These are phyloP conservation scores for Leptobrachium ailaonicum DNA, from an alignment of 2,113 vertebrate genomes.

Conservation along the genomic window DNA sequence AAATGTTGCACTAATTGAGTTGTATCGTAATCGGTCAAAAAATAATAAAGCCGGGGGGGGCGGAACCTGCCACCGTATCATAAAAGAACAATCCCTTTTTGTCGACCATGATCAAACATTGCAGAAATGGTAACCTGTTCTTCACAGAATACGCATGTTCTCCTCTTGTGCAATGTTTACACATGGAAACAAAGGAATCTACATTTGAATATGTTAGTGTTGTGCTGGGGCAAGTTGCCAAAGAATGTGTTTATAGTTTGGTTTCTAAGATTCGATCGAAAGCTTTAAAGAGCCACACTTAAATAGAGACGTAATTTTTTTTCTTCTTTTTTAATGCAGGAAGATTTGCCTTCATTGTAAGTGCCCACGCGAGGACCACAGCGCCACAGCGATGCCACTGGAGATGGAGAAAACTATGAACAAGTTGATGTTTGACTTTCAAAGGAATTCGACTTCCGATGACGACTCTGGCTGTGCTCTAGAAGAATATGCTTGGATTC, in stretches of 20 bases:
- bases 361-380: constrained; percentile 96
- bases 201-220: constrained; percentile 34
- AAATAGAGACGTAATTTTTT: fast-evolving
- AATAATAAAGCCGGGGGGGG: too few species aligned
- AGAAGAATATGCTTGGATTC: constrained; percentile 97
- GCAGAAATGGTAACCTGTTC: too few species aligned
- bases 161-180: constrained; percentile 17
- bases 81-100: too few species aligned
- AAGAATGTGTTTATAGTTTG: constrained; percentile 55
- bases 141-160: background rate
- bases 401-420: constrained; percentile 99
- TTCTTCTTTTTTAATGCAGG: constrained; percentile 63
- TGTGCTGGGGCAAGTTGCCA: constrained; percentile 52
- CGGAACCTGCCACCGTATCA: too few species aligned
- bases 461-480: constrained; percentile 95
- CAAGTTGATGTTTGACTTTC: constrained; percentile 98
- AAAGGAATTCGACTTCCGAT: constrained; percentile 95
- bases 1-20: too few species aligned
- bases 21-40: too few species aligned
- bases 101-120: too few species aligned
- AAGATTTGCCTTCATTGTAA: constrained; percentile 98
- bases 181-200: constrained; percentile 34
- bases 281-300: constrained; percentile 41
- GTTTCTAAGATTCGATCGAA: constrained; percentile 35
- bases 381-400: constrained; percentile 90